phyloP scores from a whole-genome alignment of 2,888 invertebrate genomes.

The Erebia epiphron region DNA sequence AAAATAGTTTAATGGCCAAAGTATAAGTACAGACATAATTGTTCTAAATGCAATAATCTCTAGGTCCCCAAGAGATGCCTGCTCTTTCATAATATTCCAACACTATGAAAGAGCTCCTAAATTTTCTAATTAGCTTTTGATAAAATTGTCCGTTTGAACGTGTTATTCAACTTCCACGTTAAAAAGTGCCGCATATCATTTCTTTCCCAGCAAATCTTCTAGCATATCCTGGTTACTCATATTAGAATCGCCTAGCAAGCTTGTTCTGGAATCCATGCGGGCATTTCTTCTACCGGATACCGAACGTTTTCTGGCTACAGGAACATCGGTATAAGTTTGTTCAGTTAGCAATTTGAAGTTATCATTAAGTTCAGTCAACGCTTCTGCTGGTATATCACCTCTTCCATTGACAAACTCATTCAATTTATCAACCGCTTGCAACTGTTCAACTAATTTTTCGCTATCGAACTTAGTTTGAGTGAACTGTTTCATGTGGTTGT shows the following conservation, averaged over 20 bases:
- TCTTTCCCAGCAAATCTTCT: slow-evolving; percentile 72
- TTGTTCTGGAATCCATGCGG: slow-evolving; percentile 51
- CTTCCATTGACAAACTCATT: slow-evolving; percentile 70
- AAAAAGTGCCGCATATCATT: slow-evolving; percentile 59
- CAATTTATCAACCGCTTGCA: slow-evolving; percentile 78
- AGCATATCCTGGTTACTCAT: slow-evolving; percentile 73
- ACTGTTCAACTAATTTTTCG: slow-evolving; percentile 73
- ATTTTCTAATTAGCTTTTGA: background rate
- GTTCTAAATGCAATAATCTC: too few relatives aligned
- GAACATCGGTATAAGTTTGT: slow-evolving; percentile 57
- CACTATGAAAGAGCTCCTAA: background rate
- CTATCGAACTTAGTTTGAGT: slow-evolving; percentile 71
- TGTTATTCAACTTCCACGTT: background rate
- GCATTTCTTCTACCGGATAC: slow-evolving; percentile 59
- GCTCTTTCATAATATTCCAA: too few relatives aligned
- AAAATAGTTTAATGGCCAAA: too few relatives aligned
- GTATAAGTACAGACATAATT: too few relatives aligned
- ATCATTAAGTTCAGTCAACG: slow-evolving; percentile 68
- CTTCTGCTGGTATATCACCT: slow-evolving; percentile 60
- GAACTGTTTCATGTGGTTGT: slow-evolving; percentile 77
- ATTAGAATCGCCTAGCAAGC: slow-evolving; percentile 63
- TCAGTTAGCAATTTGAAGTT: slow-evolving; percentile 71
- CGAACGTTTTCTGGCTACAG: slow-evolving; percentile 59
- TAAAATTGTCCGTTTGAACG: slow-evolving; percentile 3
- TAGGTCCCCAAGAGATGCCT: too few relatives aligned